Evolutionary conservation across 2,113 vertebrate species (phyloP).

Genomic region (Apodemus sylvaticus): DNA sequence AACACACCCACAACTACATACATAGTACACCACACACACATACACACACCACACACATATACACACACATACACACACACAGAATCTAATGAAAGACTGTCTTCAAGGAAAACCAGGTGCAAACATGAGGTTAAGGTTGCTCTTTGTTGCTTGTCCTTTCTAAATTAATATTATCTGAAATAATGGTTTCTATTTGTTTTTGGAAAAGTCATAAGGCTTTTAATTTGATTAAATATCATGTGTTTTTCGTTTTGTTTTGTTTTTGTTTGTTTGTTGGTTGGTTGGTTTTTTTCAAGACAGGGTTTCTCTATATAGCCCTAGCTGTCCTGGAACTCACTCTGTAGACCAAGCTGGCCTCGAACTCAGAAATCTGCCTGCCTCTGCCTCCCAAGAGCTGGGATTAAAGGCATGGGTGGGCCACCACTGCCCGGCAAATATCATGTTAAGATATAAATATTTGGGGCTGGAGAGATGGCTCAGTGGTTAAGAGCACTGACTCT

Average conservation of each 20-base stretch:
- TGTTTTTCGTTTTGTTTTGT: no score
- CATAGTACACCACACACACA: neutral
- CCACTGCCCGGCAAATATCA: no score
- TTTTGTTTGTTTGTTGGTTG: no score
- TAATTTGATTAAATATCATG: constrained; percentile 6
- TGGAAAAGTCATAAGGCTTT: neutral
- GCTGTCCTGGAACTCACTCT: no score
- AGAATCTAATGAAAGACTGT: constrained; percentile 4
- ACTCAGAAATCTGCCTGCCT: no score
- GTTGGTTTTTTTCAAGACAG: no score
- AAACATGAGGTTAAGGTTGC: neutral
- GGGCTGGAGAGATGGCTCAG: no score
- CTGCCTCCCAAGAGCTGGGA: no score
- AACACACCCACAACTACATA: neutral
- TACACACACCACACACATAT: neutral
- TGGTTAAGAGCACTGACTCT: no score
- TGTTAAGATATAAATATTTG: constrained; percentile 15
- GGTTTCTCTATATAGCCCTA: no score
- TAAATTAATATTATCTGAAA: constrained; percentile 9
- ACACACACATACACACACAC: neutral
- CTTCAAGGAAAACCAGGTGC: neutral
- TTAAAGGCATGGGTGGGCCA: no score
- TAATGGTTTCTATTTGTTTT: neutral
- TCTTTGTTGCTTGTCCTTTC: neutral
- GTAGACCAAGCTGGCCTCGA: no score